Conservation (phyloP, 1,140 invertebrate species). For the Latrodectus geometricus region DNA sequence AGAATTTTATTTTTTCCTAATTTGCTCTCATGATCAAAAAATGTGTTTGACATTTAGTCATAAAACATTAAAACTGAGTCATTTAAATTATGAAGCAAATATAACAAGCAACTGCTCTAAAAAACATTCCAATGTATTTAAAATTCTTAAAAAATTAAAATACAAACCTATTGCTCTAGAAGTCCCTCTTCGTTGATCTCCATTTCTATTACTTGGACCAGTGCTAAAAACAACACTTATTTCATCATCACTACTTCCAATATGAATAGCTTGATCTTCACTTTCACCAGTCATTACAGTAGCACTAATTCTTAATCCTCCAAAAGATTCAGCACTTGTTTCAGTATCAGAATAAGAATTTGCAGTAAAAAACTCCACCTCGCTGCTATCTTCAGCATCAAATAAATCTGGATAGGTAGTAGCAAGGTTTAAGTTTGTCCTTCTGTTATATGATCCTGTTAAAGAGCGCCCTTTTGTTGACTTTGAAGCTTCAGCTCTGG, state of each 20-base stretch:
- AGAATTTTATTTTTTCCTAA: no score
- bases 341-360: conserved; percentile 60
- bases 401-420: conserved; percentile 41
- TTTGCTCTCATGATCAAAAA: no score
- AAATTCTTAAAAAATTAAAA: not conserved
- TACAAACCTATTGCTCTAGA: conserved; percentile 43
- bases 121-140: no score
- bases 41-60: no score
- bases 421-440: not conserved
- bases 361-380: conserved; percentile 56
- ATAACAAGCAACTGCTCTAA: no score
- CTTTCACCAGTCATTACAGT: not conserved
- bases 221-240: conserved; percentile 47
- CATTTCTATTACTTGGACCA: conserved; percentile 7
- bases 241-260: conserved; percentile 54
- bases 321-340: conserved; percentile 35
- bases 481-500: not conserved
- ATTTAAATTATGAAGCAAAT: no score
- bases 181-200: not conserved
- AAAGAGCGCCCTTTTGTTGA: not conserved
- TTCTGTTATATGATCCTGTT: not conserved
- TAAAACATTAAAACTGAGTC: no score
- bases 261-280: conserved; percentile 11
- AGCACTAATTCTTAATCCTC: not conserved
- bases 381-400: conserved; percentile 56